Evolutionary conservation across 2,113 vertebrate genomes (phyloP).

Genomic region (Australoheros scitulus): DNA sequence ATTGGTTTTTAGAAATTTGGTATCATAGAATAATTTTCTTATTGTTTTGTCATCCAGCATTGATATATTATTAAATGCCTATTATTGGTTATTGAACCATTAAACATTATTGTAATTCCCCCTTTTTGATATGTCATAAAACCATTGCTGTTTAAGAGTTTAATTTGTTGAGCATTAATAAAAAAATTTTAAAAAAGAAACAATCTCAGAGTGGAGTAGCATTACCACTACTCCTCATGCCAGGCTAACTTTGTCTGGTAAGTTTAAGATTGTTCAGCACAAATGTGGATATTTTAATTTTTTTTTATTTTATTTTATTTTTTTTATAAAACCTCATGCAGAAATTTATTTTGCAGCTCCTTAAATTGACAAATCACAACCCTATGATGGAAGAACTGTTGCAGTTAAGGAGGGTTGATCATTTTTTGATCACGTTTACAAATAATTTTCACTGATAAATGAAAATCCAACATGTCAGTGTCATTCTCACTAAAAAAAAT

Average conservation of each 20-base stretch:
- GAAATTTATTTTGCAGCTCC: background rate
- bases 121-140: conserved; percentile 12
- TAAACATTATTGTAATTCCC: conserved; percentile 31
- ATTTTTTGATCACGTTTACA: conserved; percentile 38
- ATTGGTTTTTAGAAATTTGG: conserved; percentile 60
- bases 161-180: conserved; percentile 20
- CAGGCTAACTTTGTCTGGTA: background rate
- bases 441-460: conserved; percentile 2
- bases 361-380: conserved; percentile 11
- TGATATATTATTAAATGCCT: conserved; percentile 38
- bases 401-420: conserved; percentile 10
- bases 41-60: conserved; percentile 21
- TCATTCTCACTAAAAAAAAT: conserved; percentile 10
- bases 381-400: background rate
- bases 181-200: background rate
- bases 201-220: background rate
- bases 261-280: conserved; percentile 13
- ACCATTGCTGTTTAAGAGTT: background rate
- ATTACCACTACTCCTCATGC: background rate
- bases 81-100: conserved; percentile 43
- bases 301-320: background rate
- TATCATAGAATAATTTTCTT: conserved; percentile 47
- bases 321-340: background rate
- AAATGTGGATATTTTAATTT: conserved; percentile 23
- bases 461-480: background rate